Base-by-base conservation (phyloP, 2,113 vertebrate species). In the Corythornis vintsioides region DNA sequence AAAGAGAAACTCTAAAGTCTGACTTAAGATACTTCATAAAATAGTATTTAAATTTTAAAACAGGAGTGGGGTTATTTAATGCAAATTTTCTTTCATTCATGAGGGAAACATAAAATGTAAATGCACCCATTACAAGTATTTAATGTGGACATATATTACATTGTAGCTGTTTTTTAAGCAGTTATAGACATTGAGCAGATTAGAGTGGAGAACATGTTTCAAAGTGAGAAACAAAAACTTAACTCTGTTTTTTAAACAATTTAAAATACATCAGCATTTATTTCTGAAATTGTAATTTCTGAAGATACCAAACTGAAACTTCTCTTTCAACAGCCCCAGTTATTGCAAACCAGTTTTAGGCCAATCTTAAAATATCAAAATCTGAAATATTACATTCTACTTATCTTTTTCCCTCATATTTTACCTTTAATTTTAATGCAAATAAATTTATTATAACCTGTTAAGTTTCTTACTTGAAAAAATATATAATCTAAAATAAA, bases 21-120 rank as follows among this genome's bases (percentile, higher is more conserved):
- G 28, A 76, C 5, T 13, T 76, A 82, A 53, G 14, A 73, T 52
- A 57, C 3, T 66, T 50, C 11, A 42, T 15, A 9, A 88, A 80
- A 48, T n/a, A 69, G 1, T 10, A 82, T 78, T 76, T 10, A 11
- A 69, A 79, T 82, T 60, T 29, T 28, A 73, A 21, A 66, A 5
- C 0, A 0, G 1, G 2, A 80, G 21, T 55, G 4, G 80, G 2
- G 3, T 24, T 55, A 14, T 69, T 77, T 73, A 70, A 63, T 59
- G 24, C 3, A 83, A 80, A 66, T 86, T 56, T 3, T 33, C 29
- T 33, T 45, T 40, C 16, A 7, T 74, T 86, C 7, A n/a, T 15
- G 19, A 63, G 5, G 21, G 17, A 86, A 90, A 45, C 13, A 50
- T 10, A 61, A 77, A 78, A 67, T 71, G 22, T 7, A 86, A 21